These are phyloP conservation scores for Zosterops hypoxanthus DNA, from an alignment of 2,113 vertebrate species.

Conservation along the genomic window DNA sequence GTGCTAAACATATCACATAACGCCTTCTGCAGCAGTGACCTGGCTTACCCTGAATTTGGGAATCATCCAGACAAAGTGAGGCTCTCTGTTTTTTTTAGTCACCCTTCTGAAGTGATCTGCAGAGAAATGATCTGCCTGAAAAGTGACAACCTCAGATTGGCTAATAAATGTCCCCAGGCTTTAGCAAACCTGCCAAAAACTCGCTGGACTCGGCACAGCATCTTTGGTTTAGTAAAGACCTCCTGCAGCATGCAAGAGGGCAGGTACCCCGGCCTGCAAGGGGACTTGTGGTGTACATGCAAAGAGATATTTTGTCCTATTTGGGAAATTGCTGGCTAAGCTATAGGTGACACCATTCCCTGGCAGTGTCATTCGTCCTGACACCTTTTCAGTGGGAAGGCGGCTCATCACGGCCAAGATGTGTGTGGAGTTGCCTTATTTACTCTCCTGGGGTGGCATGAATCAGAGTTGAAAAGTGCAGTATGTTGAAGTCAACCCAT, in stretches of 20 bases:
- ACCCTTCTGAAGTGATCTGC: neutral
- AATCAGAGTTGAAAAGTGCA: conserved; percentile 70
- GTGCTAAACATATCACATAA: neutral
- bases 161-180: neutral
- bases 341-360: neutral
- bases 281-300: fast-evolving
- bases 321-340: neutral
- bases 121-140: neutral
- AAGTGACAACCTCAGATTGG: neutral
- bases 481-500: conserved; percentile 43
- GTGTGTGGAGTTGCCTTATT: conserved; percentile 39
- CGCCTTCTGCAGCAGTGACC: neutral
- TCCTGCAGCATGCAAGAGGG: neutral
- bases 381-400: conserved; percentile 22
- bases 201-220: neutral
- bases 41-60: neutral
- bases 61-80: neutral
- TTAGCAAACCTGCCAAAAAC: neutral
- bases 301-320: neutral
- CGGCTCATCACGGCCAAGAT: neutral
- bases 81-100: neutral
- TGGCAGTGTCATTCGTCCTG: neutral
- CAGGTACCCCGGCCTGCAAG: neutral
- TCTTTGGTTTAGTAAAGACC: neutral
- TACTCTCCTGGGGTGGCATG: conserved; percentile 48